Conservation (phyloP, 2,113 vertebrate species). For the Recurvirostra avosetta region DNA sequence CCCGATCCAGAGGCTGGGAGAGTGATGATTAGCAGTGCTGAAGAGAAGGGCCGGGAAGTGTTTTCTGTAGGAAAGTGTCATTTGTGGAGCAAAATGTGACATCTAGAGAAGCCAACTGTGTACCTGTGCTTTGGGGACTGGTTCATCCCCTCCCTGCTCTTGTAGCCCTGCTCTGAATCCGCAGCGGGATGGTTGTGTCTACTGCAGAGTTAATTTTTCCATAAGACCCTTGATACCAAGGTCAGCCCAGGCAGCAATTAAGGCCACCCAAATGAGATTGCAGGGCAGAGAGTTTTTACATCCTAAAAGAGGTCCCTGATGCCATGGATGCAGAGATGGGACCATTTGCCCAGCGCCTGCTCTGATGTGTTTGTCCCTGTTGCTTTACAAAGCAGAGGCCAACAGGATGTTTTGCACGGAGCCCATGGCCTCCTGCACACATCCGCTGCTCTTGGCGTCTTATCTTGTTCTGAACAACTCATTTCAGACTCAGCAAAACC, state of each 20-base stretch:
- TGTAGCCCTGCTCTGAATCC: accelerated
- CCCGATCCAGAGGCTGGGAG: neutral
- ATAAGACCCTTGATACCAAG: neutral
- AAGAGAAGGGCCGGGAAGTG: neutral
- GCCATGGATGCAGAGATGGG: neutral
- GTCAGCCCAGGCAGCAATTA: neutral
- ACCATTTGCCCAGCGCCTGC: accelerated
- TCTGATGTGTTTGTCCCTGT: neutral
- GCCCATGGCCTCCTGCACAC: slow-evolving; percentile 5
- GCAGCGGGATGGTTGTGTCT: neutral
- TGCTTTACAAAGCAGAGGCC: neutral
- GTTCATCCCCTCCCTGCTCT: neutral
- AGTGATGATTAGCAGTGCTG: neutral
- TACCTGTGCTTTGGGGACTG: neutral
- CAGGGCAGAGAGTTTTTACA: neutral
- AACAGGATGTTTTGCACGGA: slow-evolving; percentile 53
- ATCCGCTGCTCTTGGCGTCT: slow-evolving; percentile 23
- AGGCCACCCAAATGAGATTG: neutral
- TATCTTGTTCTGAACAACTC: slow-evolving; percentile 37
- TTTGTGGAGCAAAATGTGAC: neutral
- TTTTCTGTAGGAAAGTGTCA: neutral
- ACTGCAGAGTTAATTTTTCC: neutral
- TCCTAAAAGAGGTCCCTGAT: neutral
- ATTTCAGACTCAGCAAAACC: slow-evolving; percentile 46
- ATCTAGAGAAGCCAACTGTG: neutral